phyloP scores from a whole-genome alignment of 2,797 vertebrate species.

The Hyperoplus immaculatus region DNA sequence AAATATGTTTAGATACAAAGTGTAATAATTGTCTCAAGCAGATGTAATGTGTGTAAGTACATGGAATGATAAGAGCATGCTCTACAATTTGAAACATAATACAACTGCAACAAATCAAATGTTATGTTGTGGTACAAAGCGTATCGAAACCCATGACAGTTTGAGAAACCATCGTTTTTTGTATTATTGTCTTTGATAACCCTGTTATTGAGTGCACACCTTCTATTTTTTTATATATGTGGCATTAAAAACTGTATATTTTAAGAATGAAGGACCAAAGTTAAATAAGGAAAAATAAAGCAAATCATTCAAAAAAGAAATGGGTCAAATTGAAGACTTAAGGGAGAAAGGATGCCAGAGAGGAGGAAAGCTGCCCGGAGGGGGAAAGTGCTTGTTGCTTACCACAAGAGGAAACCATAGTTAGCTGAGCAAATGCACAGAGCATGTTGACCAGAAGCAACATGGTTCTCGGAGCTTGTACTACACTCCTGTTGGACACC shows the following conservation, averaged over 20 bases:
- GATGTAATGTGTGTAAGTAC: background rate
- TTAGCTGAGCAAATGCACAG: slow-evolving; percentile 77
- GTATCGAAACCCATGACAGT: background rate
- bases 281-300: background rate
- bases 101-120: background rate
- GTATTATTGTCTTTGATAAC: background rate
- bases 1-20: background rate
- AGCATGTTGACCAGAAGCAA: slow-evolving; percentile 78
- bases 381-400: slow-evolving; percentile 38
- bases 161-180: background rate
- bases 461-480: slow-evolving; percentile 79
- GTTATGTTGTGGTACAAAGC: background rate
- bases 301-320: background rate
- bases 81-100: too few relatives aligned
- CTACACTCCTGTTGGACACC: slow-evolving; percentile 81
- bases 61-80: background rate
- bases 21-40: background rate
- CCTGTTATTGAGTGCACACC: background rate
- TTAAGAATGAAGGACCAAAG: background rate
- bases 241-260: background rate
- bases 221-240: background rate
- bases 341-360: background rate
- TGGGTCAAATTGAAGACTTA: slow-evolving; percentile 11
- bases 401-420: slow-evolving; percentile 68
- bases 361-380: slow-evolving; percentile 8